phyloP scores from a whole-genome alignment of 2,113 vertebrate genomes.

The Syngnathus floridae region DNA sequence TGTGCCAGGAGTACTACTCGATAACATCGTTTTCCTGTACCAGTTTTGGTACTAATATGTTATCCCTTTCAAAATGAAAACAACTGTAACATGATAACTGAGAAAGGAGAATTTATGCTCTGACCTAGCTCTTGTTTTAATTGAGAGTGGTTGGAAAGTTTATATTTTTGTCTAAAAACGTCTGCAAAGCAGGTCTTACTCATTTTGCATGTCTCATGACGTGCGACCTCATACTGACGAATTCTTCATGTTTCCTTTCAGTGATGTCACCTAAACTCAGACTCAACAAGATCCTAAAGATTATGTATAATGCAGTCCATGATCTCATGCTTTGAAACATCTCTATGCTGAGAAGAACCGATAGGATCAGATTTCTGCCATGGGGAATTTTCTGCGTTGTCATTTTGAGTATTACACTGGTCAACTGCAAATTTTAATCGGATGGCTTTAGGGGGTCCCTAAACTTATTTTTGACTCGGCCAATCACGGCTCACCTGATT shows the following conservation, averaged over 20 bases:
- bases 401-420: too few relatives aligned
- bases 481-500: too few relatives aligned
- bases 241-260: not conserved
- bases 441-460: too few relatives aligned
- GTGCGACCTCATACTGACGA: slow-evolving; percentile 20
- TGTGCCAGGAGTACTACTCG: too few relatives aligned
- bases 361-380: not conserved
- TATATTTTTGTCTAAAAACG: slow-evolving; percentile 3
- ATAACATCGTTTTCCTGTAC: too few relatives aligned
- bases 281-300: slow-evolving; percentile 1
- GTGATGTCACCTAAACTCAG: not conserved
- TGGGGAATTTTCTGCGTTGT: not conserved
- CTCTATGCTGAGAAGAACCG: not conserved
- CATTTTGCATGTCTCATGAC: slow-evolving; percentile 13
- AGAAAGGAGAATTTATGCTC: not conserved
- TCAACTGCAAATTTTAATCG: too few relatives aligned
- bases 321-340: not conserved
- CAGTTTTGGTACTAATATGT: not conserved
- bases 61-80: not conserved
- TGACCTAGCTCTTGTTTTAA: not conserved
- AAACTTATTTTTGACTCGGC: too few relatives aligned
- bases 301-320: not conserved
- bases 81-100: not conserved
- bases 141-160: not conserved
- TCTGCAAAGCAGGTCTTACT: slow-evolving; percentile 2